These are phyloP conservation scores for Aurelia aurita complex sp. Pacific DNA, from an alignment of 30 jellyfish, hydroid and myxozoan species.

Conservation along the genomic window DNA sequence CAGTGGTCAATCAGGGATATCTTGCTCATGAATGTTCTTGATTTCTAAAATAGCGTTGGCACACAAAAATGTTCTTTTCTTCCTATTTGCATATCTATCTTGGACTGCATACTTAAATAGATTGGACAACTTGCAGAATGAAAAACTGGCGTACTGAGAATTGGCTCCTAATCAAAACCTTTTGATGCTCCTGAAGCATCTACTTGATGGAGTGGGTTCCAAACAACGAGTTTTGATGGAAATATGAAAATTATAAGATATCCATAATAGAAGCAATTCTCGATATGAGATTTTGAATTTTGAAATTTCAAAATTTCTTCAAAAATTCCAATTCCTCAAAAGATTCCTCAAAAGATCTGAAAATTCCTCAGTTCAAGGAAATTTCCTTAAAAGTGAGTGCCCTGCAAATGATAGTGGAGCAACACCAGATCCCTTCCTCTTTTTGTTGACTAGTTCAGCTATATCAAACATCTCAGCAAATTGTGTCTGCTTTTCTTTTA, in stretches of 20 bases:
- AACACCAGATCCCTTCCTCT: no score
- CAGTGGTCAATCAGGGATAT: background rate
- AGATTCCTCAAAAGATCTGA: no score
- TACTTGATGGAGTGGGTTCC: background rate
- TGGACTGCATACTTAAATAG: background rate
- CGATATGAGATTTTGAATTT: background rate
- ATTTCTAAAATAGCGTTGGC: constrained; percentile 1
- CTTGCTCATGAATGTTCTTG: background rate
- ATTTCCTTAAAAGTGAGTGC: background rate
- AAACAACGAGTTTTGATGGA: background rate
- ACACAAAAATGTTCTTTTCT: background rate
- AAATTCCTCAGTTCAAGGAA: no score
- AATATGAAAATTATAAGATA: background rate
- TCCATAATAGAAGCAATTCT: background rate
- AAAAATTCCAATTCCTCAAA: background rate
- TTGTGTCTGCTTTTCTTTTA: no score
- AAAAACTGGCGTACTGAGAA: constrained; percentile 1
- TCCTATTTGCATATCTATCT: background rate
- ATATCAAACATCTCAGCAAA: no score
- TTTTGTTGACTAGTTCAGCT: no score
- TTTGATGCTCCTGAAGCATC: constrained; percentile 1
- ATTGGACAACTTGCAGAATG: background rate
- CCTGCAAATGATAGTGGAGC: no score
- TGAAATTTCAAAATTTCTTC: background rate
- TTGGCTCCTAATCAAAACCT: background rate